Percentiles rank a stretch among this genome's conserved stretches.
phyloP scores from a whole-genome alignment of 2,888 invertebrate species.

The Drosophila heteroneura region DNA sequence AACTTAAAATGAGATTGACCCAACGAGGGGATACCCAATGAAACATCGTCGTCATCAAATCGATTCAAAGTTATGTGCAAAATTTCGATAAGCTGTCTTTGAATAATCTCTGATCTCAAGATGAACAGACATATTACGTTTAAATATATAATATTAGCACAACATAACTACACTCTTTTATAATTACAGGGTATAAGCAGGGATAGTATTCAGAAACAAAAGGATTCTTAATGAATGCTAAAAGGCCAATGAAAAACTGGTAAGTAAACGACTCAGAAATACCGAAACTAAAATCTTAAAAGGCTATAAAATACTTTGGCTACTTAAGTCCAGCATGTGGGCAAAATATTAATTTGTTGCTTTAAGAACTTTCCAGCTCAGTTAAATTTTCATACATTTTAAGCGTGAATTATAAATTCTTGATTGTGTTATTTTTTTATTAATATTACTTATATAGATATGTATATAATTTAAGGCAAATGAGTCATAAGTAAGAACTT shows the following conservation, averaged over 20 bases:
- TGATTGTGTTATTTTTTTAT: neutral
- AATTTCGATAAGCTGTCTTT: neutral
- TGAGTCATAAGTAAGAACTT: neutral
- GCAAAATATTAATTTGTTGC: neutral
- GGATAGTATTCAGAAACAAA: constrained; percentile 10
- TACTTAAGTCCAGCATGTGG: neutral
- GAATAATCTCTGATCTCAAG: neutral
- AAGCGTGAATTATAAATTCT: neutral
- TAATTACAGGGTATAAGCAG: constrained; percentile 9
- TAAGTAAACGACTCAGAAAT: constrained; percentile 18
- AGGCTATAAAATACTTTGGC: neutral
- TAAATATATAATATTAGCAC: no score
- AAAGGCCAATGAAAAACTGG: constrained; percentile 6
- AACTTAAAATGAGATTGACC: neutral
- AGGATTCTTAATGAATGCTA: constrained; percentile 15
- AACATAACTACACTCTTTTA: neutral
- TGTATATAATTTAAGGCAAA: neutral
- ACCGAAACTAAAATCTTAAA: constrained; percentile 4
- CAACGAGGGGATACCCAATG: neutral
- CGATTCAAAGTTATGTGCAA: neutral
- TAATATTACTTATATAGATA: neutral
- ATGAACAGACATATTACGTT: neutral
- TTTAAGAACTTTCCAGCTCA: neutral
- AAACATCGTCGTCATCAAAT: neutral
- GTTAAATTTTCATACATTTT: neutral